Base-by-base conservation (phyloP, 2,888 invertebrate species). In the Erebia epiphron region DNA sequence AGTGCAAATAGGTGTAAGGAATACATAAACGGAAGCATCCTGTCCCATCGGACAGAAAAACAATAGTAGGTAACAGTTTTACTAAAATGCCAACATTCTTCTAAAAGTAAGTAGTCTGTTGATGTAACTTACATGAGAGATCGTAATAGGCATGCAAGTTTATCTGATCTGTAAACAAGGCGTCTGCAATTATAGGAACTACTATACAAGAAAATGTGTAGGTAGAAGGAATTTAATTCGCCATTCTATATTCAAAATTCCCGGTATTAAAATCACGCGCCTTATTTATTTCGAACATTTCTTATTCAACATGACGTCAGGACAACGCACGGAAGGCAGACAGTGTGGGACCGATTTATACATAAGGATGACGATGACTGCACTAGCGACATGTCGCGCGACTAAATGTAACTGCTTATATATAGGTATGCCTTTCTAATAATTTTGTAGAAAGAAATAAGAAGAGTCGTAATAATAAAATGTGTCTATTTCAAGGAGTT, bases 301-400 rank as follows among this genome's bases (percentile, higher is more conserved):
- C 75, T 72, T 76, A 72, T 73, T 73, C 75, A 73, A 68, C 57
- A 72, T 89, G 86, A 87, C 86, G 83, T 88, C 86, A 86, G 78
- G 76, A 74, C 78, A 81, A 83, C 52, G 67, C 71, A 84, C 86
- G 86, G 86, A 85, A 86, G 82, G 81, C 85, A 91, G 92, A 91
- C 89, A 89, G 86, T 88, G 86, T 89, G 89, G 90, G 88, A 90
- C 90, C 87, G 75, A 83, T 79, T 82, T 83, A 79, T 83, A 85
- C 79, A 79, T 77, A 77, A 76, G 73, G 76, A 71, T 46, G 18
- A 46, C n/a, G 18, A 49, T 46, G 21, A 21, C 21, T 11, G 8
- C 49, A 62, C 46, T 21, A 49, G 13, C 46, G 49, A 62, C 62
- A 49, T 21, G 46, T 49, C 21, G 21, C 14, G 13, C 62, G 14